Evolutionary conservation across 2,113 vertebrate species (phyloP).

Genomic region (Tinamus guttatus): DNA sequence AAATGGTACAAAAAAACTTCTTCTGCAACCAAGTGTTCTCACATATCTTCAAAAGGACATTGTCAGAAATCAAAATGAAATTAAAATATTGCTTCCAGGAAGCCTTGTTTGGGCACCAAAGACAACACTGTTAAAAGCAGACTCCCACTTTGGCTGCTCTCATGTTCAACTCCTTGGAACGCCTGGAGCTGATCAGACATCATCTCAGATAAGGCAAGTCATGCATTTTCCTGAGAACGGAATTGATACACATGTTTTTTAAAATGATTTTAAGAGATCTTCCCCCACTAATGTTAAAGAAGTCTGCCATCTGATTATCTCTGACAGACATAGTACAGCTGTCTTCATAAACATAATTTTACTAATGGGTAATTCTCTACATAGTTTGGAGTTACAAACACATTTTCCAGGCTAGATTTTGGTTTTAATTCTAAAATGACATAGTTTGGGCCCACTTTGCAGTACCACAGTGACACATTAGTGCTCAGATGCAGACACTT

Average conservation of each 20-base stretch:
- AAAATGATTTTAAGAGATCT: neutral
- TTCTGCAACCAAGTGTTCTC: neutral
- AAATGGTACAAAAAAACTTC: neutral
- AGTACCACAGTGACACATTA: neutral
- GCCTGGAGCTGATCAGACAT: neutral
- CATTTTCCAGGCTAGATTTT: neutral
- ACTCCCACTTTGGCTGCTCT: neutral
- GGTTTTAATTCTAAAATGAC: neutral
- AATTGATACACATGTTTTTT: neutral
- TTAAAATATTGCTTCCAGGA: neutral
- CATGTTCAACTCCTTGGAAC: neutral
- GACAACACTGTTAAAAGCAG: neutral
- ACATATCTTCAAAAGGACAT: neutral
- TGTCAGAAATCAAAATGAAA: neutral
- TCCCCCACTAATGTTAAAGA: neutral
- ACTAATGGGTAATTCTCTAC: neutral
- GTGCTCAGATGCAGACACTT: neutral
- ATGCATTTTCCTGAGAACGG: neutral
- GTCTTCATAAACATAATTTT: neutral
- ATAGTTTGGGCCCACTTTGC: neutral
- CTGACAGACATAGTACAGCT: neutral
- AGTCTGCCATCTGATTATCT: neutral
- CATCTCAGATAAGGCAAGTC: neutral
- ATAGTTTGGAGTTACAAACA: neutral
- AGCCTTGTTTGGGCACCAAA: neutral